phyloP scores from a whole-genome alignment of 2,797 vertebrate genomes.

The Chanos chanos region DNA sequence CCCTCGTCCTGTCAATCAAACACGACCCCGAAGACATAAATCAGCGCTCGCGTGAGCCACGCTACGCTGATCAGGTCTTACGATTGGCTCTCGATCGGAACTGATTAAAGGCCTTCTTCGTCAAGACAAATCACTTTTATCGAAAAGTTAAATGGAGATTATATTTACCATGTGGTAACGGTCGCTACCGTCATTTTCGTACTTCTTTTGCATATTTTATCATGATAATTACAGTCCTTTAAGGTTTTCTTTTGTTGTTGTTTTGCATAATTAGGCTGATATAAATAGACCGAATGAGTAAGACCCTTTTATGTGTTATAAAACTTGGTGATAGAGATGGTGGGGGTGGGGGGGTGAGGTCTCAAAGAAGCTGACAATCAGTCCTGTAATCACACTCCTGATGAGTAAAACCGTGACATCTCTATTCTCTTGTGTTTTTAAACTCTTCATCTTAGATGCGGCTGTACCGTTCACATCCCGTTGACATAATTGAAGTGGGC shows the following conservation, averaged over 20 bases:
- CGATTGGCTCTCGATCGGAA: background rate
- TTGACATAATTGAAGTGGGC: constrained; percentile 8
- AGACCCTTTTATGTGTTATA: constrained; percentile 1
- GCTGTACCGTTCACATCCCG: background rate
- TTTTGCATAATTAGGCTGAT: constrained; percentile 40
- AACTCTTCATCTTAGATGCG: constrained; percentile 9
- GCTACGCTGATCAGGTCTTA: constrained; percentile 14
- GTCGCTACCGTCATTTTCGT: constrained; percentile 5
- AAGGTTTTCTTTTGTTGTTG: constrained; percentile 12
- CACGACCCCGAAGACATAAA: constrained; percentile 23
- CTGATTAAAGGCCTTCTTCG: constrained; percentile 16
- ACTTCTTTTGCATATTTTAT: constrained; percentile 22
- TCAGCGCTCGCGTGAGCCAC: constrained; percentile 11
- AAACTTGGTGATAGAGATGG: background rate
- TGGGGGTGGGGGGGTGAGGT: background rate
- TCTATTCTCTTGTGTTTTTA: constrained; percentile 6
- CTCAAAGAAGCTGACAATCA: constrained; percentile 26
- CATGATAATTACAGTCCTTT: constrained; percentile 32
- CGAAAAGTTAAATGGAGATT: constrained; percentile 13
- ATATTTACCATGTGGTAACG: constrained; percentile 19
- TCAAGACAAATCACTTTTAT: constrained; percentile 17
- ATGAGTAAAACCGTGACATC: constrained; percentile 11
- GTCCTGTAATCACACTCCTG: constrained; percentile 1
- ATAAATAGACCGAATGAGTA: constrained; percentile 22
- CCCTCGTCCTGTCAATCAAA: constrained; percentile 36